A percentile compares a stretch with the other conserved stretches of the same genome.
Conservation (phyloP, 2,113 vertebrate species). For the Chaenogobius annularis region DNA sequence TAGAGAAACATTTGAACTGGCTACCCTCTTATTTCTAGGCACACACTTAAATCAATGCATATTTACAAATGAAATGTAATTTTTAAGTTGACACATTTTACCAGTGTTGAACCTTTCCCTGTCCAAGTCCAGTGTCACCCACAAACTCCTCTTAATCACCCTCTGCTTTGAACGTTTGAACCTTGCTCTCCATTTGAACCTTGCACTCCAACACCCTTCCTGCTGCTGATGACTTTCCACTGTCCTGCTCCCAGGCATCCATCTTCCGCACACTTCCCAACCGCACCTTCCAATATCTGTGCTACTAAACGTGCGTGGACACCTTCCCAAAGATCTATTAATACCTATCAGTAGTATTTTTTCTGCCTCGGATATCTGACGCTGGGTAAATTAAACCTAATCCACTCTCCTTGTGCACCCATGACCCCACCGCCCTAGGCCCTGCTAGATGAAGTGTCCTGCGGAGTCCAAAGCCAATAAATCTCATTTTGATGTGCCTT, state of each 20-base stretch:
- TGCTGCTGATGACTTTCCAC: slow-evolving; percentile 41
- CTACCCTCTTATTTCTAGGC: no score
- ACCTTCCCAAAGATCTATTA: slow-evolving; percentile 43
- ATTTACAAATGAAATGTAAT: no score
- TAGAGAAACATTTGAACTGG: no score
- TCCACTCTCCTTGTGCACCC: slow-evolving; percentile 39
- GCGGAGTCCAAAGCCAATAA: slow-evolving; percentile 62
- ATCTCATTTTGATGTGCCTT: slow-evolving; percentile 54
- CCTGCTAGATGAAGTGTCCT: slow-evolving; percentile 60
- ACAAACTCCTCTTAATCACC: slow-evolving; percentile 43
- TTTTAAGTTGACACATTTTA: no score
- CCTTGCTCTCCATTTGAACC: slow-evolving; percentile 48
- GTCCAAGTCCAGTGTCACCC: no score
- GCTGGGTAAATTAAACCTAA: slow-evolving; percentile 51
- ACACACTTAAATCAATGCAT: no score
- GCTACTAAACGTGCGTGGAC: slow-evolving; percentile 23
- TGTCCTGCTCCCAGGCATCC: slow-evolving; percentile 41
- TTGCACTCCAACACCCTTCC: slow-evolving; percentile 27
- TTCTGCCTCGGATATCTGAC: slow-evolving; percentile 32
- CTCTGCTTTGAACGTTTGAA: slow-evolving; percentile 66
- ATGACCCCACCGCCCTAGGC: slow-evolving; percentile 43
- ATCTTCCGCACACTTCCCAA: slow-evolving; percentile 17
- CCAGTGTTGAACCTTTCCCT: no score
- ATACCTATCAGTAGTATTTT: slow-evolving; percentile 48
- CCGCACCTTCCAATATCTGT: slow-evolving; percentile 1